Base-by-base conservation (phyloP, 2,797 vertebrate species). In the Rhincodon typus region DNA sequence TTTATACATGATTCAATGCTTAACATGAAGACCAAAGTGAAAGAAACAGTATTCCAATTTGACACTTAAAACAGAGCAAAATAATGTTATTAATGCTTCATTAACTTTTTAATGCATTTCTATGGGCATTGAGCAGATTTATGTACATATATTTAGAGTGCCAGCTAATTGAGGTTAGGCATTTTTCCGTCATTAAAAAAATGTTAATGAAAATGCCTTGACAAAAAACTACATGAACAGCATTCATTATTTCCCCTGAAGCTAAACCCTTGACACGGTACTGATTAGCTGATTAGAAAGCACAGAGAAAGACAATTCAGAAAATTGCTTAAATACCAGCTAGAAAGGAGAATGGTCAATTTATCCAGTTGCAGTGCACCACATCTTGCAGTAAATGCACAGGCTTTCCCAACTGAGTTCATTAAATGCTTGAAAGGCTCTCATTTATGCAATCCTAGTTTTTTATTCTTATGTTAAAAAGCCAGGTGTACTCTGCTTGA, bases 281-380 rank as follows among this genome's bases (percentile, higher is more conserved):
- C 46, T 50, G 67, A 72, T 94, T 17, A 21, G 46, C 25, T 72
- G 67, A 74, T 74, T 72, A 95, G 70, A 72, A 94, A 72, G 25
- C 30, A 94, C n/a, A 46, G 69, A 12, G 42, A 70, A 21, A 95
- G 70, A 74, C 70, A 74, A 53, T 72, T 95, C 70, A 53, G 94
- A 50, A 95, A 72, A 50, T 95, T 74, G 46, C 25, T 95, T 77
- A 95, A 95, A 50, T 77, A 77, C 7, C 46, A 77, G 70, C 94
- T 77, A n/a, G 94, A 74, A 15, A 93, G 62, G 62, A 69, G 90
- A 93, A 34, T 57, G 94, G 70, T 34, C 70, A 57, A 95, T 95
- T 95, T 30, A 74, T 95, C 42, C 21, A 77, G 57, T 70, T 95
- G 94, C 67, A 95, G 46, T 95, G 94, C 94, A 95, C 94, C 94